A percentile compares a stretch with the other conserved stretches of the same genome.
Conservation (phyloP, 2,888 invertebrate species). For the Hypsopygia costalis region DNA sequence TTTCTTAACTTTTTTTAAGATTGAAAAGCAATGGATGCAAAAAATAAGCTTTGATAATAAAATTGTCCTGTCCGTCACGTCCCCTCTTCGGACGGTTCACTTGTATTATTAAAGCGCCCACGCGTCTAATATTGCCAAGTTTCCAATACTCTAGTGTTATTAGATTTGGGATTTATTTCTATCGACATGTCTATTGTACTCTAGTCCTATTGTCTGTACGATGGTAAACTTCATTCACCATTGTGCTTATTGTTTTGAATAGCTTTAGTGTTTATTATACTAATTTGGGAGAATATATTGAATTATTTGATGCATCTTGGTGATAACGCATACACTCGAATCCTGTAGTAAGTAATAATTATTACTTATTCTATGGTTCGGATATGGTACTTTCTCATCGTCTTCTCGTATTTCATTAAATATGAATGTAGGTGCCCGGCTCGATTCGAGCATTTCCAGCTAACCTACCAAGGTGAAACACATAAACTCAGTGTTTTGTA, state of each 20-base stretch:
- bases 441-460: no score
- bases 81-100: constrained; percentile 14
- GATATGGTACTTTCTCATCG: no score
- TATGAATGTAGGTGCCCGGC: no score
- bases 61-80: constrained; percentile 21
- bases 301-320: no score
- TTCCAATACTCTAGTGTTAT: constrained; percentile 21
- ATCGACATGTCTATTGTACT: constrained; percentile 3
- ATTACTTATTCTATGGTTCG: no score
- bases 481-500: no score
- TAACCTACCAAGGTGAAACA: no score
- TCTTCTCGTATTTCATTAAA: no score
- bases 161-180: constrained; percentile 19
- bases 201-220: constrained; percentile 1
- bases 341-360: no score
- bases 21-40: not conserved
- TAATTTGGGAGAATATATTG: no score
- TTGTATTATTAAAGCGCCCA: constrained; percentile 24
- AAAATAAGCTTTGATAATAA: not conserved
- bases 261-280: not conserved
- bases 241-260: not conserved
- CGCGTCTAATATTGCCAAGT: constrained; percentile 14
- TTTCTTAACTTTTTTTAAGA: no score
- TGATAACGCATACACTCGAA: no score
- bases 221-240: not conserved